Evolutionary conservation across 2,113 vertebrate genomes (phyloP).

Genomic region (Puffinus mauretanicus): DNA sequence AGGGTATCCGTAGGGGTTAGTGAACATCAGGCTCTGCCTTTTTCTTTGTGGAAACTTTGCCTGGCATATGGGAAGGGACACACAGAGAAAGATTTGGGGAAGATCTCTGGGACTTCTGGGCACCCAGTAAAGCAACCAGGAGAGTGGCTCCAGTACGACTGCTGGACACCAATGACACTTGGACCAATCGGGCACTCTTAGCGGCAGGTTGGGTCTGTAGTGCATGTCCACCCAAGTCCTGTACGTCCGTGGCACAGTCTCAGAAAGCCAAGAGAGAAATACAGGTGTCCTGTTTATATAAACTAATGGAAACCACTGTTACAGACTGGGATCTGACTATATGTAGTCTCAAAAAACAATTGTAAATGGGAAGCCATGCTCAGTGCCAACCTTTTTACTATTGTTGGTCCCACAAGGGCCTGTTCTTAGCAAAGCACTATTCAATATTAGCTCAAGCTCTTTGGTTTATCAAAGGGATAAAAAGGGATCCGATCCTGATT

Average conservation of each 20-base stretch:
- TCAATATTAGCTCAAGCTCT: background rate
- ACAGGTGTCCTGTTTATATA: background rate
- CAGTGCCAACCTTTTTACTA: background rate
- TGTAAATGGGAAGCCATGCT: background rate
- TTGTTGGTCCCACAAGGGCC: background rate
- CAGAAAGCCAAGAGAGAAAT: background rate
- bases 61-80: background rate
- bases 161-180: background rate
- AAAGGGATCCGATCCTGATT: background rate
- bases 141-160: background rate
- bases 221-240: background rate
- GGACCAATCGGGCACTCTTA: background rate
- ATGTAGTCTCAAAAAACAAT: background rate
- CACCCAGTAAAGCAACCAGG: background rate
- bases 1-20: background rate
- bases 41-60: background rate
- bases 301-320: background rate
- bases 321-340: background rate
- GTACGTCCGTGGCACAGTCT: background rate
- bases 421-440: background rate
- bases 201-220: background rate
- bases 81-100: background rate
- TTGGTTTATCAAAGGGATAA: background rate
- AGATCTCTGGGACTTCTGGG: background rate
- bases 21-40: background rate